A percentile compares a stretch with the other conserved stretches of the same genome.
phyloP scores from a whole-genome alignment of 35 echinoderm and acorn worm species.

The Holothuria glaberrima region DNA sequence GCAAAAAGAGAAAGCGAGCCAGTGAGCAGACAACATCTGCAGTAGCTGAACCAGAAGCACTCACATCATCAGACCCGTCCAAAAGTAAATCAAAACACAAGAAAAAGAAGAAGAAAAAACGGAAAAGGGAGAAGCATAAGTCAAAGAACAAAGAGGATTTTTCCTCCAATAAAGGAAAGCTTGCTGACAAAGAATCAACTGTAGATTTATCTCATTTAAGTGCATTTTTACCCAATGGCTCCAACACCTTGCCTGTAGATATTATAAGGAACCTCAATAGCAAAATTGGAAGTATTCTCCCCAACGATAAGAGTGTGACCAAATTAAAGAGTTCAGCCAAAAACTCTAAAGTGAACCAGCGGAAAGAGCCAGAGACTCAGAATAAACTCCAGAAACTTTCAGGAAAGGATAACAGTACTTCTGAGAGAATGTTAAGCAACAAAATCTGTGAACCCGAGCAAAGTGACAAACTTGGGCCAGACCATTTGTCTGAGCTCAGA shows the following conservation, averaged over 20 bases:
- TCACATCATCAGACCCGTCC: conserved; percentile 55
- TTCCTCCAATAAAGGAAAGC: conserved; percentile 28
- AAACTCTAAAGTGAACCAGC: conserved; percentile 28
- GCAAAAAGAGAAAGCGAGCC: conserved; percentile 73
- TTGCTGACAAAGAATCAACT: conserved; percentile 15
- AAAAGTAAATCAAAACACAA: conserved; percentile 81
- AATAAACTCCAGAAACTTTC: conserved; percentile 11
- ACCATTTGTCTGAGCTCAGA: conserved; percentile 47
- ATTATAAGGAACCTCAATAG: conserved; percentile 51
- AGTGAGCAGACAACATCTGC: not conserved
- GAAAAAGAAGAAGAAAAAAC: conserved; percentile 95
- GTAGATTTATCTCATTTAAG: conserved; percentile 54
- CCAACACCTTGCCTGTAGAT: conserved; percentile 65
- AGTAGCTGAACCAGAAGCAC: conserved; percentile 40
- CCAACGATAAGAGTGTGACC: conserved; percentile 53
- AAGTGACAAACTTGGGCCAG: conserved; percentile 7
- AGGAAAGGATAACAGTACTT: conserved; percentile 59
- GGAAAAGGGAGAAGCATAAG: conserved; percentile 81
- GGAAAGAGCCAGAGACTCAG: not conserved
- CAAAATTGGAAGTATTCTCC: conserved; percentile 57
- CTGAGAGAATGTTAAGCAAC: conserved; percentile 22
- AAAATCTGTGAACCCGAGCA: conserved; percentile 7
- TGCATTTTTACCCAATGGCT: conserved; percentile 61
- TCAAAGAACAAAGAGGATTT: conserved; percentile 61
- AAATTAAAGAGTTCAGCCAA: conserved; percentile 47